Base-by-base conservation (phyloP, 2,888 invertebrate genomes). In the Argynnis bischoffii region DNA sequence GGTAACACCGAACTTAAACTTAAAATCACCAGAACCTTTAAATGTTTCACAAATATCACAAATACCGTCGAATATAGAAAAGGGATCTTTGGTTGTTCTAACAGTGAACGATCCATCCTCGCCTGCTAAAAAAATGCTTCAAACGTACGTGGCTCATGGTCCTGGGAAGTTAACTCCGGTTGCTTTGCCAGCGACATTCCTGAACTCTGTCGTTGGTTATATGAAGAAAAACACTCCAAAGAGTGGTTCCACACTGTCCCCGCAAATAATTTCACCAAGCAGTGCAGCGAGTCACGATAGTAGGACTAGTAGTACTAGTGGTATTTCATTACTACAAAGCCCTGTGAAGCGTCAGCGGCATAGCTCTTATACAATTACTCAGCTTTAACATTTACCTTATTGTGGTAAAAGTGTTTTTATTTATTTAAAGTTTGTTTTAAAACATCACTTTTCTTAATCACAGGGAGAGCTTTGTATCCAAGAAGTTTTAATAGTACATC, bases 101-200 rank as follows among this genome's bases (percentile, higher is more conserved):
- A 87, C 91, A 0, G 90, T 91, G 0, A 84, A 89, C 57, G 91
- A 92, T 71, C 92, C 92, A 0, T 80, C 82, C 35, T 86, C 87
- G 0, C 89, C 92, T 0, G 79, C 89, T 0, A 90, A 90, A 73
- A 90, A 91, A 69, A 90, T 91, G 86, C 74, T 92, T 1, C 92
- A 92, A 64, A 92, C 92, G 0, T 92, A 92, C 70, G 87, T 92
- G 63, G 86, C 91, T 0, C 80, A 85, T 4, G 87, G 83, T 0
- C 82, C 81, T 0, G 91, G 90, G 0, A 79, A 81, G 63, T 71
- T 92, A 4, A 85, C 87, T 0, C 90, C 92, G 0, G 83, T 92
- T 0, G 84, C 87, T 5, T 78, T 92, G 11, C 88, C 90, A 0
- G 72, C 88, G 0, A 82, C 79, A 0, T 80, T 91, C 41, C 73